phyloP scores from a whole-genome alignment of 2,888 invertebrate species.

The Arenicola marina region DNA sequence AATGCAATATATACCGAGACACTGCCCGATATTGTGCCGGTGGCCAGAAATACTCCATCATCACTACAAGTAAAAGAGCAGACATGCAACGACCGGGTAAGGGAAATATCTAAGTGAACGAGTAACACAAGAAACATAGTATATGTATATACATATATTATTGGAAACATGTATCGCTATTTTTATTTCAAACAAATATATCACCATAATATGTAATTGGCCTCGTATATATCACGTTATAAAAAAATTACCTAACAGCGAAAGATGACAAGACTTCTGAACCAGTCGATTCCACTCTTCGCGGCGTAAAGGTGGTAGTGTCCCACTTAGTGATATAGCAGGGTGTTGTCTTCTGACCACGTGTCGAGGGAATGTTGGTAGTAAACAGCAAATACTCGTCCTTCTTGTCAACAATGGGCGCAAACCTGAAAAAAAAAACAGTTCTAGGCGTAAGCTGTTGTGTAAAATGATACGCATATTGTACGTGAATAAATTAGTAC shows the following conservation, averaged over 20 bases:
- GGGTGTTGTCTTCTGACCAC: slow-evolving; percentile 63
- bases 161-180: too few relatives aligned
- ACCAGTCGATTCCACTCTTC: slow-evolving; percentile 67
- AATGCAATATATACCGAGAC: slow-evolving; percentile 89
- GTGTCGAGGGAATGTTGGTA: slow-evolving; percentile 77
- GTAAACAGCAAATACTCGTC: slow-evolving; percentile 69
- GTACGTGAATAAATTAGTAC: too few relatives aligned
- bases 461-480: too few relatives aligned
- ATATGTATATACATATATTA: neutral
- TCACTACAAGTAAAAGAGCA: slow-evolving; percentile 66
- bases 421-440: slow-evolving; percentile 58
- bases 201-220: too few relatives aligned
- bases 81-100: too few relatives aligned
- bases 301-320: slow-evolving; percentile 67
- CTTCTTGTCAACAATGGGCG: slow-evolving; percentile 73
- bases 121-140: neutral
- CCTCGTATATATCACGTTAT: too few relatives aligned
- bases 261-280: slow-evolving; percentile 54
- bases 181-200: too few relatives aligned
- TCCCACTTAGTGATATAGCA: slow-evolving; percentile 83
- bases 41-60: slow-evolving; percentile 83
- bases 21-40: slow-evolving; percentile 92
- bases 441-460: too few relatives aligned
- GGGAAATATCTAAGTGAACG: too few relatives aligned
- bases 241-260: slow-evolving; percentile 57